Base-by-base conservation (phyloP, 2,113 vertebrate genomes). In the Syrmaticus mikado region DNA sequence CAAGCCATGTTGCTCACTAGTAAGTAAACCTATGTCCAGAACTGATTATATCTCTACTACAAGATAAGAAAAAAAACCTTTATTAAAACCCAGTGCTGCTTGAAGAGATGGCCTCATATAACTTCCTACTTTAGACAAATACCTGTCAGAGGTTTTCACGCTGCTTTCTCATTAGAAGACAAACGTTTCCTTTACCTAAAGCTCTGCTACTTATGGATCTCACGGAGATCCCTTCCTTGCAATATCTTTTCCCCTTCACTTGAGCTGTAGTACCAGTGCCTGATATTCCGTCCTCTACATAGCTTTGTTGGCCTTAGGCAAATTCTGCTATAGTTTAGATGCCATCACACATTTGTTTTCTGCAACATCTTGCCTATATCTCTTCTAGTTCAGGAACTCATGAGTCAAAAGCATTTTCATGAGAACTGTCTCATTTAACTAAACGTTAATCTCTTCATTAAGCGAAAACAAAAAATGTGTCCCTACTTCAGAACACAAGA, bases 1-100 rank as follows among this genome's bases (percentile, higher is more conserved):
- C 8, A 36, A 34, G 18, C 32, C 55, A 58, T 22, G 4, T 1
- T 58, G 15, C 36, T 32, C n/a, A 82, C 10, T 45, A 50, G 38
- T 38, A 43, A 82, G 50, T 15, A 65, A 57, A 57, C 30, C 8
- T 50, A 28, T 0, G 1, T 13, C 50, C 0, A 0, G 50, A 81
- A 57, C 41, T 41, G 55, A 66, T 11, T 60, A 60, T 40, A 66
- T 4, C 11, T 38, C 45, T 28, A 2, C 5, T 19, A 50, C 10
- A 46, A 21, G 38, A 38, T 4, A 50, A 16, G 64, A 65, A 40
- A 22, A 24, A 43, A 32, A 48, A 41, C 61, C 61, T 87, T 92
- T 66, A 89, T 76, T 85, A 82, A 89, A 92, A 89, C 13, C 13
- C 82, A 92, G n/a, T 38, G 90, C 81, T 84, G 40, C 61, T 60